These are phyloP conservation scores for Microhierax caerulescens DNA, from an alignment of 2,797 vertebrate genomes.

Conservation along the genomic window DNA sequence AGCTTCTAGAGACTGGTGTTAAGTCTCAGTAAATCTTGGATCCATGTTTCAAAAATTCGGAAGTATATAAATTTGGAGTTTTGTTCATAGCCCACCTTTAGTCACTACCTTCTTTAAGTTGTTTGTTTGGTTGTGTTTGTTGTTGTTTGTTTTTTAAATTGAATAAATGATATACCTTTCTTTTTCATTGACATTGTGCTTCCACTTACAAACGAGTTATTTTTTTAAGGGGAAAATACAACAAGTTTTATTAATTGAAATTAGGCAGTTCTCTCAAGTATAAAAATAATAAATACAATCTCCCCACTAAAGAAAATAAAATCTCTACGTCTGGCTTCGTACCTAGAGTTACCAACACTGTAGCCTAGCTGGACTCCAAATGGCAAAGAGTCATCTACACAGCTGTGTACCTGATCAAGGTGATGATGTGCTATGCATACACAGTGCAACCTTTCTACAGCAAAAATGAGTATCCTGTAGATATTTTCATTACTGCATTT, in stretches of 20 bases:
- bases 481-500: background rate
- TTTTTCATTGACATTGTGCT: background rate
- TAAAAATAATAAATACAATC: background rate
- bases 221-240: background rate
- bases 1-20: background rate
- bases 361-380: background rate
- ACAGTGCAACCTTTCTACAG: background rate
- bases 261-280: background rate
- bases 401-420: background rate
- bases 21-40: background rate
- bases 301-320: background rate
- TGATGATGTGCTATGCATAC: background rate
- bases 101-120: background rate
- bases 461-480: background rate
- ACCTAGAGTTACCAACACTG: background rate
- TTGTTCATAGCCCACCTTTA: background rate
- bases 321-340: background rate
- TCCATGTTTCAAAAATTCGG: background rate
- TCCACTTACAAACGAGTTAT: background rate
- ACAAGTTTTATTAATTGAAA: background rate
- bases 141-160: background rate
- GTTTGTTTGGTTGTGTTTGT: background rate
- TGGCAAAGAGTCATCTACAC: background rate
- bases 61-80: background rate
- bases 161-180: background rate